Evolutionary conservation across 92 coral and sea anemone species (phyloP), one percentile per base, ranked within the genome.

Genomic region (Siderastrea radians): DNA sequence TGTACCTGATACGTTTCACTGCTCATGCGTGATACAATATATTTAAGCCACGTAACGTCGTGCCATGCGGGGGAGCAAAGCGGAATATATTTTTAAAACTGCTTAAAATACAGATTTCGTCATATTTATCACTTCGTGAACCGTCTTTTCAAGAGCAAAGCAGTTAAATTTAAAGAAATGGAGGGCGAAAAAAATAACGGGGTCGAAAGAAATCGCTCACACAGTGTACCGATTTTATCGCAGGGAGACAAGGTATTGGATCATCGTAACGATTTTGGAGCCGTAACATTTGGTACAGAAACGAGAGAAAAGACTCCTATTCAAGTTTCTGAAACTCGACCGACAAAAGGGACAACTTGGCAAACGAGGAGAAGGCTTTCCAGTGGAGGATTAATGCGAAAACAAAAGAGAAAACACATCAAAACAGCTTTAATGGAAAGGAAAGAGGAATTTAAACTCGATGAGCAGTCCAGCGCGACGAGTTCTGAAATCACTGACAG

Each of bases 301-400:
- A 15, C 53, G 46, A 50, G 72, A 8, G 55, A 46, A 47, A 57
- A 13, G 26, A 49, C 16, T 73, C 60, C 66, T 38, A n/a, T 26
- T 26, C 38, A 72, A 47, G 49, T 78, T 78, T 45, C 57, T 61
- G 72, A 78, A 64, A 78, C 83, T 49, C 72, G 71, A 78, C 19
- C 57, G 59, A 54, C 48, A 46, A 49, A 17, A 78, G 49, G 48
- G 59, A n/a, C 52, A n/a, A 49, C 72, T 64, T 58, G 46, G 13
- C 60, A 14, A 19, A 47, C 46, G 10, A 78, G 65, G 59, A 64
- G 38, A 47, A 78, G 83, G 6, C 87, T 91, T 59, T 91, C 94
- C 16, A 91, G 94, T 54, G 94, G 94, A 2, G 94, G 94, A 2
- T 58, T 91, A 53, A 85, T 91, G 8, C 88, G 94, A 80, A 82